phyloP scores from a whole-genome alignment of 2,888 invertebrate genomes.

The Pandemis corylana region DNA sequence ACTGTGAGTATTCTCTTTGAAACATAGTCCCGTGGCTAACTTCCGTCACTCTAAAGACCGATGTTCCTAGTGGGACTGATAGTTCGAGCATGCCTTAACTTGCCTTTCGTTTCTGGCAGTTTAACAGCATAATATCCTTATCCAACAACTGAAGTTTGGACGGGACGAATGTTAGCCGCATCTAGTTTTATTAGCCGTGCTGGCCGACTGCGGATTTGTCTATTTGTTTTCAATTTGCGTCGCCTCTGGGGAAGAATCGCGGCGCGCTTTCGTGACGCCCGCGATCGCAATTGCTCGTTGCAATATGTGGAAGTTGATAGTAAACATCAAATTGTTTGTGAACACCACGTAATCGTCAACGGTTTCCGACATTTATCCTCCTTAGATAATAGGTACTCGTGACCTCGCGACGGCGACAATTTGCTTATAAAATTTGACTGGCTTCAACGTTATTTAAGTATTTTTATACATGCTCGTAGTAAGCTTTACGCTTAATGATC shows the following conservation, averaged over 20 bases:
- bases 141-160: not conserved
- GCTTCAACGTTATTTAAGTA: not conserved
- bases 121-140: not conserved
- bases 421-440: not conserved
- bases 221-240: constrained; percentile 7
- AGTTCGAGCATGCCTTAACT: not conserved
- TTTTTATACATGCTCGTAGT: not conserved
- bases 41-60: not conserved
- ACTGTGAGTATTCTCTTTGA: constrained; percentile 12
- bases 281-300: constrained; percentile 5
- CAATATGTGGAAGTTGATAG: not conserved
- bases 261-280: not conserved
- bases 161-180: not conserved
- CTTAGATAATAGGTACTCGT: not conserved
- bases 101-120: not conserved
- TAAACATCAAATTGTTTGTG: not conserved
- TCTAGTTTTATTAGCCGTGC: constrained; percentile 6
- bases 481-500: not conserved
- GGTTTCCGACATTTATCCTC: not conserved
- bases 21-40: not conserved
- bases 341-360: constrained; percentile 1
- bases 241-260: not conserved
- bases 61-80: not conserved
- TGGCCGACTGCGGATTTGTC: not conserved
- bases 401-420: not conserved